Percentiles rank a stretch among this genome's conserved stretches.
Conservation (phyloP, 2,888 invertebrate species). For the Imbricaverruca yamaguchii region DNA sequence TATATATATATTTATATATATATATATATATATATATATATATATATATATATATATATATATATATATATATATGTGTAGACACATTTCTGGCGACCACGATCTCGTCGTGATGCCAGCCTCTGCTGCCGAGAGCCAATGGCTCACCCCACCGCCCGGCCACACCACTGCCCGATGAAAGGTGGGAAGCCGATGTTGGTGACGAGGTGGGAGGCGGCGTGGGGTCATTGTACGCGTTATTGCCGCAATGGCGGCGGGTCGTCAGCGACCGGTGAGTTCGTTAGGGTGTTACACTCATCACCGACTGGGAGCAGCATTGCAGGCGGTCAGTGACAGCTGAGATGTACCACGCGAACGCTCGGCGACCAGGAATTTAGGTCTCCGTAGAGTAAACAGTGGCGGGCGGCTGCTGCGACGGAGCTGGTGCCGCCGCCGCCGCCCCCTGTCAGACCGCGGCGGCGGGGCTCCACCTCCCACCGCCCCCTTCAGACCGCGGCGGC, state of each 20-base stretch:
- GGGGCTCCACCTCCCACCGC: no score
- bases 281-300: background rate
- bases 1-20: background rate
- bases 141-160: no score
- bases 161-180: no score
- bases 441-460: no score
- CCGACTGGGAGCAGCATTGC: constrained; percentile 8
- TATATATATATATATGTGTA: background rate
- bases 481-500: background rate
- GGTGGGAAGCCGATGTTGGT: no score
- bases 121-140: no score
- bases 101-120: no score
- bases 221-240: no score
- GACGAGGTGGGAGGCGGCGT: no score
- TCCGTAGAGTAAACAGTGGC: background rate
- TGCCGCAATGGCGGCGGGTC: no score
- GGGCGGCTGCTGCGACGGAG: background rate
- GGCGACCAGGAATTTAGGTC: constrained; percentile 13
- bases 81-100: background rate
- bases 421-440: background rate
- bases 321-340: background rate
- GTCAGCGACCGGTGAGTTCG: background rate
- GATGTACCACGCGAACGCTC: background rate
- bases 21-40: background rate
- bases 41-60: constrained; percentile 1